Evolutionary conservation across 1,140 invertebrate genomes (phyloP), one percentile per base, ranked within the genome.

Genomic region (Sweltsa coloradensis): DNA sequence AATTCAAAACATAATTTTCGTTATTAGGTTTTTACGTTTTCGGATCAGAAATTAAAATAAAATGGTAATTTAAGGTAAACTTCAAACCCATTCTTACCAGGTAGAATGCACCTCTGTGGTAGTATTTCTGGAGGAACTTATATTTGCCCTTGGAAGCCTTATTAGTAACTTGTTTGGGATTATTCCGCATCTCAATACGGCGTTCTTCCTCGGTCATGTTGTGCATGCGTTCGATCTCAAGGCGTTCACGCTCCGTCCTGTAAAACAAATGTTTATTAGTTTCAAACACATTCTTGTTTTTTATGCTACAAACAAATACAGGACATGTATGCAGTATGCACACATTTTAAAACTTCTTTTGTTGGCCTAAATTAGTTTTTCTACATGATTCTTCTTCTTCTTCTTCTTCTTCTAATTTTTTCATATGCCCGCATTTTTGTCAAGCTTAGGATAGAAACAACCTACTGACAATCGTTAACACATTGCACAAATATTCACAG

Each of bases 101-200:
- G 64, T 91, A 99, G 75, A 99, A 99, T 1, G 89, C 94, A 67
- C 96, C 97, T 57, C 97, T 81, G 73, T 99, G 97, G 63, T 96
- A 99, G 65, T 99, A 99, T 64, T 99, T 99, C 69, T 99, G 97
- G 50, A 99, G 68, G 67, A 98, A 99, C 63, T 98, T 98, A 71
- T 99, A 99, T 72, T 99, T 99, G 45, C 96, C 96, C 71, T 99
- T 99, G 2, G 80, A 74, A 2, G 89, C 82, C 65, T 97, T 95
- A 68, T 99, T 99, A 2, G 89, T 94, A 24, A 99, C 74, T 9
- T 77, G 41, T 68, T 95, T 96, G 0, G 95, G 95, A 72, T 98
- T 98, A n/a, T 85, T 65, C 41, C 90, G 76, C 14, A 86, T 67
- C 61, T 98, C 95, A 49, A 85, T 76, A 39, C 87, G 71, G 41